phyloP scores from a whole-genome alignment of 2,797 vertebrate genomes.

The Melanotaenia parkinsoni region DNA sequence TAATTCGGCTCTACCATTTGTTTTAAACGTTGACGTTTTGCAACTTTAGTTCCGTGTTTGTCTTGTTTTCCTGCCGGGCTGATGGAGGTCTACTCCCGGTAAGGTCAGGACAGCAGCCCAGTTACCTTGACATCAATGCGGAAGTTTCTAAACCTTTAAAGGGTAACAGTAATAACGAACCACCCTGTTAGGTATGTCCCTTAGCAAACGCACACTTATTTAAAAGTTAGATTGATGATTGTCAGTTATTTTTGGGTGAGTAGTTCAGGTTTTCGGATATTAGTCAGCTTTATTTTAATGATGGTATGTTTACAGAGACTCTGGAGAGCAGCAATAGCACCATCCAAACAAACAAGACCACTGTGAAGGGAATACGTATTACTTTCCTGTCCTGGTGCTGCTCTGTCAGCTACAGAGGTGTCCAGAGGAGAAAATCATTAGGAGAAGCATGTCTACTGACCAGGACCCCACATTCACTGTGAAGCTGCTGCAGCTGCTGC shows the following conservation, averaged over 20 bases:
- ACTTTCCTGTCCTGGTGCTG: neutral
- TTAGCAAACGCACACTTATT: neutral
- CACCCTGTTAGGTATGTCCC: too few species aligned
- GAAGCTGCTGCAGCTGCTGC: conserved; percentile 85
- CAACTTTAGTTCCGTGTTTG: neutral
- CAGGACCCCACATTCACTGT: conserved; percentile 74
- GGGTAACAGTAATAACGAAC: neutral
- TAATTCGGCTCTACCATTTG: neutral
- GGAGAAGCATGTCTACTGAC: conserved; percentile 76
- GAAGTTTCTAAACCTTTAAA: conserved; percentile 16
- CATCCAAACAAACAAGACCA: neutral
- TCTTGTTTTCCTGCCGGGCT: neutral
- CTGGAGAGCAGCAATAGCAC: neutral
- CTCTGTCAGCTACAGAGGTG: conserved; percentile 13
- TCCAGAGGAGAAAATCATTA: conserved; percentile 7
- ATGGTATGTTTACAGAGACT: conserved; percentile 22
- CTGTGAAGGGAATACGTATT: neutral
- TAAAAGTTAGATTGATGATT: neutral
- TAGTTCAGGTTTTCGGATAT: too few species aligned
- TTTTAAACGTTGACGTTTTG: neutral
- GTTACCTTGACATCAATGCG: conserved; percentile 49
- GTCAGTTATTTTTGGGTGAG: neutral
- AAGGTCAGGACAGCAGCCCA: neutral
- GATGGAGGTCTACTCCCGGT: neutral
- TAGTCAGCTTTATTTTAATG: neutral